Evolutionary conservation across 2,797 vertebrate genomes (phyloP).

Genomic region (Xiphorhynchus erythropygius): DNA sequence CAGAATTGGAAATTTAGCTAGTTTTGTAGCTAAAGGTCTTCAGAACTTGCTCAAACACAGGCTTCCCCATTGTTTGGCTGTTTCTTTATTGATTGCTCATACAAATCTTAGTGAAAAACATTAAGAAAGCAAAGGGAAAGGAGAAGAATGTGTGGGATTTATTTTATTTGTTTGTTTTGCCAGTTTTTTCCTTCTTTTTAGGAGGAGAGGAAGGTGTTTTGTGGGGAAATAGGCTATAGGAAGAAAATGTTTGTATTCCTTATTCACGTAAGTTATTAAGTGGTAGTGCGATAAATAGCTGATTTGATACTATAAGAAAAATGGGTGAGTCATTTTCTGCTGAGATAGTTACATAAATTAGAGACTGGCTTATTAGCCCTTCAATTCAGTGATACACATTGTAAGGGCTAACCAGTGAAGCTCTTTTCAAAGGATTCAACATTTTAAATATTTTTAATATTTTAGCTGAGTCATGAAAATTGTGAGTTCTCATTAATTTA

Average conservation of each 20-base stretch:
- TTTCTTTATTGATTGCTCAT: background rate
- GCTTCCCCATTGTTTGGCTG: background rate
- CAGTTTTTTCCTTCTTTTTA: background rate
- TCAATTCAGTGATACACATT: background rate
- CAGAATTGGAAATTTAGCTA: background rate
- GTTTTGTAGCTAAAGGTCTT: background rate
- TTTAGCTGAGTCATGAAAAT: background rate
- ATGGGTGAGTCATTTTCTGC: background rate
- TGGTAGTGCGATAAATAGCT: background rate
- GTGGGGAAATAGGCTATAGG: background rate
- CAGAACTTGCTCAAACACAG: background rate
- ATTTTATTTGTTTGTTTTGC: background rate
- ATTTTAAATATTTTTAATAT: background rate
- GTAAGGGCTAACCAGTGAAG: background rate
- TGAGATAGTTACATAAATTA: background rate
- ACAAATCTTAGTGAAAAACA: background rate
- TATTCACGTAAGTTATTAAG: background rate
- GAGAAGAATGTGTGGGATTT: background rate
- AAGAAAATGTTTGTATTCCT: background rate
- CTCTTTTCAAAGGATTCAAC: background rate
- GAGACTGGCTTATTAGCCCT: background rate
- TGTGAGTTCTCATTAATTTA: background rate
- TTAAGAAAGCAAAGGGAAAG: background rate
- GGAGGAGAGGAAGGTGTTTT: background rate
- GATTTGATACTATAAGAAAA: background rate